Evolutionary conservation across 2,888 invertebrate genomes (phyloP), one percentile per base, ranked within the genome.

Genomic region (Sycophila texana): DNA sequence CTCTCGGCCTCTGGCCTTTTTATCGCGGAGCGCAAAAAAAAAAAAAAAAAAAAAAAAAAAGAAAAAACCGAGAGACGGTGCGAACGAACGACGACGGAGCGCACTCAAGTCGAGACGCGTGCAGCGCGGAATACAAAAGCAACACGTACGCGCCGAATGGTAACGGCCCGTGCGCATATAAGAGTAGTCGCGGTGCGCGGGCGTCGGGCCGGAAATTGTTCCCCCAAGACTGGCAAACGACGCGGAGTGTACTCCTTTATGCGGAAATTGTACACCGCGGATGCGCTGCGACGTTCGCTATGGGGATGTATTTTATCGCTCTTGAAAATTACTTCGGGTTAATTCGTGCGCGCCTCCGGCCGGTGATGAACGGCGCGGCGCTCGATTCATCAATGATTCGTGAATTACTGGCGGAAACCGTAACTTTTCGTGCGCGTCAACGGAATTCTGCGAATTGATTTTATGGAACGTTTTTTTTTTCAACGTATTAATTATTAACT

Each of bases 191-290:
- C n/a, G n/a, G n/a, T n/a, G n/a, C n/a, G n/a, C 47, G 47, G 10
- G 65, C 18, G 65, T 26, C 10, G 39, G 53, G 14, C 14, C n/a
- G 47, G 49, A 39, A 65, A 65, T 65, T 18, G 65, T 20, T 65
- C 65, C 65, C 65, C 18, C 7, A 49, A 65, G 65, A 49, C 65
- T 18, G 49, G 20, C 5, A 47, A 63, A 47, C 18, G 63, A 47
- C 20, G 47, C 65, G 14, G 58, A 5, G 12, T 58, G 7, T 20
- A 39, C 20, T 13, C 18, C 58, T 16, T n/a, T 53, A n/a, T 53
- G 53, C 53, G 53, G 53, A 53, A 53, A 53, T 53, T 53, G n/a
- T 53, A 10, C 39, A 53, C 53, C 53, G 53, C 53, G 53, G 53
- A 39, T 53, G 53, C 51, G 51, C 51, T 14, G 14, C 0, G 53